Evolutionary conservation across 1,140 invertebrate genomes (phyloP).

Genomic region (Cydia fagiglandana): DNA sequence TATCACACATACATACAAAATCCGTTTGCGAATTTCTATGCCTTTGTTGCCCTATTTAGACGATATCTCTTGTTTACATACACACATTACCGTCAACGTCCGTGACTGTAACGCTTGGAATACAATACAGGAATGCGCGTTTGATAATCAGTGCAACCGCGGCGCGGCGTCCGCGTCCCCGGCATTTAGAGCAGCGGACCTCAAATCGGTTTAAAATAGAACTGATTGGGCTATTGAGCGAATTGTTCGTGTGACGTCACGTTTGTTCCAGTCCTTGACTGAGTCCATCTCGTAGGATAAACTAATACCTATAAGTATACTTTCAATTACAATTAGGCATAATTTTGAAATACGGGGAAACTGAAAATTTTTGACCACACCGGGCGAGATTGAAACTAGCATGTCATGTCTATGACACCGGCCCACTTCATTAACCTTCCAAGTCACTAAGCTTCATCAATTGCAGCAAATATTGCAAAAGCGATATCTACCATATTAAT

Average conservation of each 20-base stretch:
- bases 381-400: too few relatives aligned
- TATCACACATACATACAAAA: too few relatives aligned
- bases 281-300: neutral
- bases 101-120: neutral
- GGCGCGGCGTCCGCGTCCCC: neutral
- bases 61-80: conserved; percentile 6
- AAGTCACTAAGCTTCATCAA: too few relatives aligned
- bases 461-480: too few relatives aligned
- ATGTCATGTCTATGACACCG: too few relatives aligned
- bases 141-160: neutral
- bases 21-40: neutral
- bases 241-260: neutral
- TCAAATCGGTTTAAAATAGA: conserved; percentile 22
- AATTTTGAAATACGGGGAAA: too few relatives aligned
- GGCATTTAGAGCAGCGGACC: neutral
- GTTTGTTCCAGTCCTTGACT: neutral
- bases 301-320: too few relatives aligned
- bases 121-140: neutral
- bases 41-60: neutral
- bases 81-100: neutral
- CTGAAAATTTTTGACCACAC: too few relatives aligned
- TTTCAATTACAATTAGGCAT: too few relatives aligned
- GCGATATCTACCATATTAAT: too few relatives aligned
- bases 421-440: too few relatives aligned
- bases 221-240: conserved; percentile 18